Conservation (phyloP, 2,888 invertebrate genomes). For the Hoplodrina ambigua region DNA sequence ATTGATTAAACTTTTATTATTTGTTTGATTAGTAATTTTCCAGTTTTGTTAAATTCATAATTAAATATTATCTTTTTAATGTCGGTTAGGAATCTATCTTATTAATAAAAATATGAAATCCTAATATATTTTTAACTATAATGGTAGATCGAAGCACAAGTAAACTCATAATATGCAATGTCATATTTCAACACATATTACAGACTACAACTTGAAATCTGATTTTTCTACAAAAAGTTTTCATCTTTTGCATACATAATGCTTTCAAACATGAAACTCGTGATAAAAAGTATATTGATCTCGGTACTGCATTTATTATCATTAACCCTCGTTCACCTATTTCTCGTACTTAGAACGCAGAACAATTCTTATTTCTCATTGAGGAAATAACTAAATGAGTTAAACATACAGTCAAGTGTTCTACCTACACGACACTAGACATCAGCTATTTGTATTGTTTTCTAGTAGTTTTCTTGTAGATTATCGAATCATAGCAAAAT, state of each 20-base stretch:
- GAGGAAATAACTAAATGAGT: constrained; percentile 35
- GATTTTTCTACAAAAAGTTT: neutral
- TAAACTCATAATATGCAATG: neutral
- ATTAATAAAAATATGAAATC: neutral
- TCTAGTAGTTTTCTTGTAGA: constrained; percentile 16
- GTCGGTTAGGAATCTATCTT: neutral
- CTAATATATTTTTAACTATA: neutral
- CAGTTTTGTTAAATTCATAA: neutral
- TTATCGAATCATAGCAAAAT: constrained; percentile 1
- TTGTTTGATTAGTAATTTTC: constrained; percentile 1
- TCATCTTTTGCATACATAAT: neutral
- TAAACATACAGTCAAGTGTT: constrained; percentile 15
- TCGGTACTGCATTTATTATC: neutral
- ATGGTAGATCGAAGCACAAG: neutral
- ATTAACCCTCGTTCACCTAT: constrained; percentile 1
- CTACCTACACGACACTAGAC: neutral
- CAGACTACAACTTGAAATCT: neutral
- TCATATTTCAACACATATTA: neutral
- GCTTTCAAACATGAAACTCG: neutral
- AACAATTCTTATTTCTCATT: constrained; percentile 16
- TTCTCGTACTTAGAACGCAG: constrained; percentile 1
- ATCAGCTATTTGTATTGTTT: constrained; percentile 6
- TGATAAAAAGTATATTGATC: neutral
- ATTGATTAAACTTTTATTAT: neutral
- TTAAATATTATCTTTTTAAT: neutral